Evolutionary conservation across 1,140 invertebrate species (phyloP), one percentile per base, ranked within the genome.

Genomic region (Octopus sinensis): DNA sequence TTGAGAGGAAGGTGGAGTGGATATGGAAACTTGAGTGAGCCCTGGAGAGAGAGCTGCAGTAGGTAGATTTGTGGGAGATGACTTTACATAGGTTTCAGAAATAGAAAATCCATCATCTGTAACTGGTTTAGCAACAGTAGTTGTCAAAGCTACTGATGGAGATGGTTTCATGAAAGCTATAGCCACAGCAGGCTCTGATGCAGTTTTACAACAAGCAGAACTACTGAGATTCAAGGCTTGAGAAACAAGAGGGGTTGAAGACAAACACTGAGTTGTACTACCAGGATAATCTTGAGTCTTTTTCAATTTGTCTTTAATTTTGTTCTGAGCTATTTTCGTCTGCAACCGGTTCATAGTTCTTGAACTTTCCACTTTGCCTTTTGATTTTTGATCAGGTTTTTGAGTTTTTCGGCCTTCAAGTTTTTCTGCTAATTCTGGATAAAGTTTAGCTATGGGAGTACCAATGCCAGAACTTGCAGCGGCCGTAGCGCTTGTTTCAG

Each of bases 261-360:
- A 87, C 79, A 86, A 82, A 9, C 84, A 85, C 78, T 85, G 85
- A 13, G 86, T 84, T 17, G 84, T 82, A n/a, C 75, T 84, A 54
- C 81, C 80, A 13, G 80, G 80, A 43, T 83, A 85, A 76, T 85
- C 87, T 80, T 90, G 89, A 79, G 87, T 89, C 86, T 88, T 89
- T 83, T 89, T 90, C 62, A 91, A 84, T 84, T 92, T 92, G 80
- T 91, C 91, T 79, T 91, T 90, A 62, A 92, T 89, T 88, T 90
- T 92, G 83, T 92, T 92, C 78, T 91, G 89, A 81, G 91, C 92
- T 83, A 92, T 92, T 86, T 92, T 92, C 53, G 90, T 91, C 84
- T 92, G 91, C 75, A 92, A 85, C 83, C 90, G 90, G 83, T 91
- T 92, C 89, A 92, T 91, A 30, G 91, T 92, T 80, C 91, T 88